A percentile compares a stretch with the other conserved stretches of the same genome.
phyloP scores from a whole-genome alignment of 2,797 vertebrate genomes.

The Tympanoctomys barrerae region DNA sequence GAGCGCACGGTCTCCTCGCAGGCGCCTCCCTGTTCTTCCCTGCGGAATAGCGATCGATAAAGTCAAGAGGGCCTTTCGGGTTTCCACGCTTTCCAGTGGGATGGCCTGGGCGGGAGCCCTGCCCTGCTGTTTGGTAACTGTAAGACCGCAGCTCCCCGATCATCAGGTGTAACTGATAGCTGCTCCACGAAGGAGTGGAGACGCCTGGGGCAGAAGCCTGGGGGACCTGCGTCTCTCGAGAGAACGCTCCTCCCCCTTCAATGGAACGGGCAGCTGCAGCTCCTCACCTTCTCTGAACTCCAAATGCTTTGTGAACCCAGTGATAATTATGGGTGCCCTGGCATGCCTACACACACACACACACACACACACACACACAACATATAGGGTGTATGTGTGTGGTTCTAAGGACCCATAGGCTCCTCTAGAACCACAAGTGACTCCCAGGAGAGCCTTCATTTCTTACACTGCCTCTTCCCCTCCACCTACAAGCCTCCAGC shows the following conservation, averaged over 20 bases:
- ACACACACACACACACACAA: too few species aligned
- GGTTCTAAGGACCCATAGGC: background rate
- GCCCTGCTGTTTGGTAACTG: background rate
- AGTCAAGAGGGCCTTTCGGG: background rate
- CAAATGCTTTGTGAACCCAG: background rate
- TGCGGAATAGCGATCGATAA: background rate
- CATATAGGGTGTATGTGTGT: background rate
- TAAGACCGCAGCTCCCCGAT: background rate
- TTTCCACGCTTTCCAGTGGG: background rate
- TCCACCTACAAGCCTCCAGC: background rate
- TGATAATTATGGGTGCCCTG: too few species aligned
- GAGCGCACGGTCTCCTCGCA: accelerated
- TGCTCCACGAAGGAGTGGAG: background rate
- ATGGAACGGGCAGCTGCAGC: background rate
- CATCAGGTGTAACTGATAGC: background rate
- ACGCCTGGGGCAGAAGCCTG: background rate
- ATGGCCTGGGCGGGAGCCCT: background rate
- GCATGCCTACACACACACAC: background rate
- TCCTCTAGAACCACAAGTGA: background rate
- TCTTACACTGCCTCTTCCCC: background rate
- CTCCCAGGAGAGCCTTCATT: accelerated
- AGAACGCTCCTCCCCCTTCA: background rate
- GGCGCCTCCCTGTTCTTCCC: background rate
- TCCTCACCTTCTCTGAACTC: background rate
- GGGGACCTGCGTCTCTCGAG: background rate